These are phyloP conservation scores for Pseudomyrmex sp. DNA, from an alignment of 1,140 invertebrate genomes.

Conservation along the genomic window DNA sequence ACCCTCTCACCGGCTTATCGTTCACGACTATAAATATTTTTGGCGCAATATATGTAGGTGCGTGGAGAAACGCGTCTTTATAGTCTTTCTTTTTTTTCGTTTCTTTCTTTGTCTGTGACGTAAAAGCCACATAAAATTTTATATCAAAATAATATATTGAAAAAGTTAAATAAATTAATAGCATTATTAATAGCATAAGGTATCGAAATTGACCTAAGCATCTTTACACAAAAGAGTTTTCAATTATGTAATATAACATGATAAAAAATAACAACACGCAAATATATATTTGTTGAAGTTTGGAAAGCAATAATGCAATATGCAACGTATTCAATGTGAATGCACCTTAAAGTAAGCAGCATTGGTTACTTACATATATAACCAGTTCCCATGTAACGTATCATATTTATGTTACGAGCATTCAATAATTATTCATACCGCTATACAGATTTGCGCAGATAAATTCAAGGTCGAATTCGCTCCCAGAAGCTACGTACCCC, in stretches of 20 bases:
- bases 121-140: neutral
- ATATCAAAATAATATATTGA: neutral
- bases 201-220: neutral
- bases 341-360: slow-evolving; percentile 58
- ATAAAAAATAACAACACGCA: neutral
- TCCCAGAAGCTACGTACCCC: slow-evolving; percentile 62
- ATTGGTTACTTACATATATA: slow-evolving; percentile 40
- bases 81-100: neutral
- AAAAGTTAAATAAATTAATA: too few relatives aligned
- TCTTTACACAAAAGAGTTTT: neutral
- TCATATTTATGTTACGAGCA: slow-evolving; percentile 70
- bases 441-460: slow-evolving; percentile 66
- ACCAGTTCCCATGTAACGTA: slow-evolving; percentile 65
- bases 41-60: too few relatives aligned
- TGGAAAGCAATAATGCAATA: neutral
- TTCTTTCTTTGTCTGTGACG: too few relatives aligned
- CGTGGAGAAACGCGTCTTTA: neutral
- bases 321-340: slow-evolving; percentile 44
- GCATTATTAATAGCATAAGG: too few relatives aligned
- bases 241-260: neutral
- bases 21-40: slow-evolving; percentile 35
- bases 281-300: neutral
- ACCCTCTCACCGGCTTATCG: slow-evolving; percentile 50
- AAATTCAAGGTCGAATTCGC: slow-evolving; percentile 70
- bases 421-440: slow-evolving; percentile 74